Evolutionary conservation across 2,113 vertebrate species (phyloP).

Genomic region (Tragelaphus imberbis): DNA sequence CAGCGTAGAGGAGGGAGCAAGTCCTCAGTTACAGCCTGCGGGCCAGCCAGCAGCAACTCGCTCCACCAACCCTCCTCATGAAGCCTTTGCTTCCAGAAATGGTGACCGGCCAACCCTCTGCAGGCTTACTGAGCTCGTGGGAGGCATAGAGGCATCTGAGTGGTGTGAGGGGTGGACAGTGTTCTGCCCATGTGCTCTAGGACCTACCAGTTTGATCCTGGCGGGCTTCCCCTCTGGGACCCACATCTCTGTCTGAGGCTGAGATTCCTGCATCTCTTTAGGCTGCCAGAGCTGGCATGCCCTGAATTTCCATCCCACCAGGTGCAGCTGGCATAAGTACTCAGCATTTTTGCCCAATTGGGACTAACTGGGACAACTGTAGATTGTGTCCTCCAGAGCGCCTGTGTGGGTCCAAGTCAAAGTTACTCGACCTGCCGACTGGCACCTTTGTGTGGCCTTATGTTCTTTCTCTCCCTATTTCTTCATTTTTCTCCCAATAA

Average conservation of each 20-base stretch:
- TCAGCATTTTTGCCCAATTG: neutral
- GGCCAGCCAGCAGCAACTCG: rapidly evolving
- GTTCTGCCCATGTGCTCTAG: rapidly evolving
- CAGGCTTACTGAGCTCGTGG: neutral
- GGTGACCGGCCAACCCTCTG: rapidly evolving
- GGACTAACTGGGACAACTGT: neutral
- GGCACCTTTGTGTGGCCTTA: neutral
- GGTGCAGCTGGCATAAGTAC: neutral
- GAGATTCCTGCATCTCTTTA: neutral
- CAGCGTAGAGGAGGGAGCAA: neutral
- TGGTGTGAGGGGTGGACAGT: neutral
- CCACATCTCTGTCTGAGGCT: neutral
- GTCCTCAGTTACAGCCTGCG: neutral
- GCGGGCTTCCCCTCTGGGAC: neutral
- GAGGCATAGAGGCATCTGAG: neutral
- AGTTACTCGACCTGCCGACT: no score
- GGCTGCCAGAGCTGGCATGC: neutral
- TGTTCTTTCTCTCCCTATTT: neutral
- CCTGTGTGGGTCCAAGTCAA: neutral
- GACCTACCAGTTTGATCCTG: neutral
- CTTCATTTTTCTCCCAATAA: neutral
- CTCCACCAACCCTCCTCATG: no score
- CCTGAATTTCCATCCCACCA: neutral
- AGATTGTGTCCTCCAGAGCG: neutral
- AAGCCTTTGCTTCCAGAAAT: neutral